Base-by-base conservation (phyloP, 2,113 vertebrate species). In the Petrocephalus microphthalmus region DNA sequence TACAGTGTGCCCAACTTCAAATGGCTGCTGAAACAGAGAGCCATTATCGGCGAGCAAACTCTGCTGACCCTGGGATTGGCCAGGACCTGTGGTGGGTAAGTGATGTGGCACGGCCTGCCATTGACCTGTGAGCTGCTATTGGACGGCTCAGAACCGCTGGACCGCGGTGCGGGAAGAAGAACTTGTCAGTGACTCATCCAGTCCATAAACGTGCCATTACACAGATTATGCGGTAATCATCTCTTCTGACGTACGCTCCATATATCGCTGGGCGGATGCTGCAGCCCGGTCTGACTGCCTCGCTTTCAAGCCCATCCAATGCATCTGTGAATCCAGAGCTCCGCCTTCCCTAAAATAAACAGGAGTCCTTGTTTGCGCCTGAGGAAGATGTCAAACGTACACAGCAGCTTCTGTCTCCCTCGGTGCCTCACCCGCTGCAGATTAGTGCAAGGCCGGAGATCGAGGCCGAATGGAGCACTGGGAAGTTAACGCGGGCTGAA, bases 221-320 rank as follows among this genome's bases (percentile, higher is more conserved):
- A 95, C 94, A 95, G 95, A 96, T 95, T 95, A 95, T 95, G 89
- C 90, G 90, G 92, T 94, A 91, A 95, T 96, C 95, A 95, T 96
- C 95, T 93, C 88, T 91, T 91, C 92, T 94, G 93, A 93, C 94
- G 92, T 95, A 93, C 93, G 92, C 91, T 94, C 93, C 92, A 95
- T 94, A 95, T 95, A 95, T 94, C 92, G 92, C 90, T 88, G 92
- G 92, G 51, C 93, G 93, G 91, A 94, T 92, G 93, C 94, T 92
- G 92, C 94, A 95, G 93, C 94, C 93, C 92, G 93, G 94, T 95
- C 94, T 95, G 93, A 94, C 95, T 94, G 94, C 94, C 94, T 92
- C 92, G 92, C 93, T 94, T 92, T 91, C 90, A 93, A 89, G 91
- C 91, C 89, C 90, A 90, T 91, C 90, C 90, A 92, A 91, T 90